These are phyloP conservation scores for Acanthosepion pharaonis DNA, from an alignment of 2,888 invertebrate genomes.

Conservation along the genomic window DNA sequence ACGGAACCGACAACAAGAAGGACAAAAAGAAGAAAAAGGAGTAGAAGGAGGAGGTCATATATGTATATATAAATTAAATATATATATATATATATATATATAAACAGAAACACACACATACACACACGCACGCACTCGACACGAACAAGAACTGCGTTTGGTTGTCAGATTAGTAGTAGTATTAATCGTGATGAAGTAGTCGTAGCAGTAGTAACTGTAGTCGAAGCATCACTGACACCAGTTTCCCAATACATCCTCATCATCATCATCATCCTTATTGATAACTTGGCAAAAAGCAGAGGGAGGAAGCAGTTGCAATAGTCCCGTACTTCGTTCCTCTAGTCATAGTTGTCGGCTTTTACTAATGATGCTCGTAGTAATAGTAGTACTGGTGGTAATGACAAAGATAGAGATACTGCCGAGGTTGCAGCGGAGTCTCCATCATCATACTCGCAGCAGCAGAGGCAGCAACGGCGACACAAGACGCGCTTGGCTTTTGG, in stretches of 20 bases:
- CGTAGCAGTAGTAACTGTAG: background rate
- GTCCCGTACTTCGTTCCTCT: background rate
- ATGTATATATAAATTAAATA: background rate
- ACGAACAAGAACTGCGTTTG: conserved; percentile 25
- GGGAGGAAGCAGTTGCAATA: background rate
- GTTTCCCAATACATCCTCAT: background rate
- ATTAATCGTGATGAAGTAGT: conserved; percentile 14
- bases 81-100: background rate
- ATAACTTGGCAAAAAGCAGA: background rate
- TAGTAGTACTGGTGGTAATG: background rate
- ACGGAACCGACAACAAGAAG: background rate
- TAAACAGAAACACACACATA: background rate
- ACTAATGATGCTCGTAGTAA: background rate
- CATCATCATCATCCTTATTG: background rate
- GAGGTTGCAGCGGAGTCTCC: background rate
- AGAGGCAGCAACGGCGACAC: conserved; percentile 11
- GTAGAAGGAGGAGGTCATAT: background rate
- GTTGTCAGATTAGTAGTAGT: conserved; percentile 34
- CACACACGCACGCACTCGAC: background rate
- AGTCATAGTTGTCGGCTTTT: background rate
- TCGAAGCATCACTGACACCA: background rate
- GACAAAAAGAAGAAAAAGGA: background rate
- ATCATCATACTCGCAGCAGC: background rate
- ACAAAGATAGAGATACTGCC: background rate
- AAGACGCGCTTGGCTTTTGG: conserved; percentile 33